These are phyloP conservation scores for Brachionus plicatilis DNA, from an alignment of 1,140 invertebrate genomes.

Conservation along the genomic window DNA sequence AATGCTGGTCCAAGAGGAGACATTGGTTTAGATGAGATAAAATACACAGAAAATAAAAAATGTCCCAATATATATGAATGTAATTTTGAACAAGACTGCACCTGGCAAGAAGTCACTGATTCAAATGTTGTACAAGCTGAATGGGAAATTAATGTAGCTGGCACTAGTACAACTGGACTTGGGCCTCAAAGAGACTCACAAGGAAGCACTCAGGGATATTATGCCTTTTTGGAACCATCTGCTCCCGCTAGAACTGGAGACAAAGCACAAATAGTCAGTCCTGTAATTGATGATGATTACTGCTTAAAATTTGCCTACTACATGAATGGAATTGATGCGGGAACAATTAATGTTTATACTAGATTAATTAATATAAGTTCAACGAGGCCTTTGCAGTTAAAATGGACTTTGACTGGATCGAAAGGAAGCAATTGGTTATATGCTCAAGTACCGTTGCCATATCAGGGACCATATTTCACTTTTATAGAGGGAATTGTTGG, in stretches of 20 bases:
- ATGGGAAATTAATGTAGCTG: slow-evolving; percentile 7
- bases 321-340: not conserved
- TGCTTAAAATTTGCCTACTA: slow-evolving; percentile 17
- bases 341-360: slow-evolving; percentile 17
- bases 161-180: not conserved
- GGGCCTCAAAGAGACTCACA: not conserved
- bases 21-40: slow-evolving; percentile 7
- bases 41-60: not conserved
- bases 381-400: not conserved
- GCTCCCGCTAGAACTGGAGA: slow-evolving; percentile 42
- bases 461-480: slow-evolving; percentile 6
- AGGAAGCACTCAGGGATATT: slow-evolving; percentile 39
- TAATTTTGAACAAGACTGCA: slow-evolving; percentile 11
- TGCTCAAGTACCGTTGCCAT: slow-evolving; percentile 45
- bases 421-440: slow-evolving; percentile 48
- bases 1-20: not conserved
- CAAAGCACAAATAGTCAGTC: slow-evolving; percentile 1
- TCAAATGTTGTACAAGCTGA: not conserved
- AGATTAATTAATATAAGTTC: not conserved
- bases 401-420: slow-evolving; percentile 45
- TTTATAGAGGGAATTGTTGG: slow-evolving; percentile 10
- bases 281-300: slow-evolving; percentile 2
- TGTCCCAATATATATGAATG: slow-evolving; percentile 12
- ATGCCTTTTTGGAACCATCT: slow-evolving; percentile 48
- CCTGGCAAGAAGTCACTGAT: slow-evolving; percentile 16